Base-by-base conservation (phyloP, 2,113 vertebrate species). In the Protobothrops mucrosquamatus region DNA sequence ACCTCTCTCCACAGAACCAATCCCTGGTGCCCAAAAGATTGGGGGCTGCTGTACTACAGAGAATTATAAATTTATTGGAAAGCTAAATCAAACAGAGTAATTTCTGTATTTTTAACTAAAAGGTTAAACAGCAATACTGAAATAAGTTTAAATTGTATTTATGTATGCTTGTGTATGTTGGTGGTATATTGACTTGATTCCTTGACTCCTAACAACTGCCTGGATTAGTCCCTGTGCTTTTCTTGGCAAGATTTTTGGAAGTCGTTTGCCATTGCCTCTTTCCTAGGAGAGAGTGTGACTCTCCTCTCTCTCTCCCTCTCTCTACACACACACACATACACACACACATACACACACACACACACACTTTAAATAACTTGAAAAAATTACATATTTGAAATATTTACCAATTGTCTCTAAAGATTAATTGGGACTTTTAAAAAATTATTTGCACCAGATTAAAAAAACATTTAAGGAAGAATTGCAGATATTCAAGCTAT, bases 71-170 rank as follows among this genome's bases (percentile, higher is more conserved):
- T 9, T 52, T 90, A 15, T 54, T 10, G 8, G 24, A 18, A 12
- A n/a, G 7, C 46, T 52, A 48, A 48, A 69, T 46, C 57, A 89
- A 29, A 69, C 12, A 23, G 74, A 34, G 14, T 54, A 5, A 34
- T 81, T 48, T 91, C 64, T 54, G n/a, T 10, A 54, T 91, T 91
- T 81, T 15, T 64, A 51, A 2, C 29, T 18, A 90, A 52, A 74
- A n/a, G 2, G 26, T 56, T 24, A 93, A 94, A 95, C 43, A 39
- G 0, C 94, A 43, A 92, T 85, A 81, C 89, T 86, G n/a, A 93
- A 95, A 90, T 69, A 61, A 92, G n/a, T 93, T 43, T 3, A 57
- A 93, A 34, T 94, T 51, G 48, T 51, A 51, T 9, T 51, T 51
- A 51, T 51, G 48, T 51, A 9, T 51, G 48, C 48, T 9, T 51